These are phyloP conservation scores for Leucoraja erinaceus DNA, from an alignment of 2,113 vertebrate species.

Conservation along the genomic window DNA sequence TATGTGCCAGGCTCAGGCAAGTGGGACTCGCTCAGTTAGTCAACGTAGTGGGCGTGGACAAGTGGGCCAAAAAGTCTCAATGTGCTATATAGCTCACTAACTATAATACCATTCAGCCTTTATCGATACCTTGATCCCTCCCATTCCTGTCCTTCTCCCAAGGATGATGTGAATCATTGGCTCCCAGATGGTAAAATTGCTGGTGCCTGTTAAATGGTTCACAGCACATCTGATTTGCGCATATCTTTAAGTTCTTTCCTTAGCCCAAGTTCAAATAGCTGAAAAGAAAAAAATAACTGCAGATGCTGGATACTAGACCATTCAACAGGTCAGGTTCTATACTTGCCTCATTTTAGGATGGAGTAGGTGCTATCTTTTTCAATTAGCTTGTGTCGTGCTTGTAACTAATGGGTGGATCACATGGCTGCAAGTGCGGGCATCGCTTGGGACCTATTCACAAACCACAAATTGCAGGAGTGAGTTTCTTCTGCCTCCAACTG, in stretches of 20 bases:
- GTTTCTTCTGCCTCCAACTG: not conserved
- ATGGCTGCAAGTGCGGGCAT: not conserved
- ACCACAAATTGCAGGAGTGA: not conserved
- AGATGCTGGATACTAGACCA: too few relatives aligned
- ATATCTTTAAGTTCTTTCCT: not conserved
- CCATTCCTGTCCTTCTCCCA: too few relatives aligned
- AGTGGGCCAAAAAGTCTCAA: too few relatives aligned
- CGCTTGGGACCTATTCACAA: not conserved
- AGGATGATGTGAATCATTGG: not conserved
- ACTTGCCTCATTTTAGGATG: not conserved
- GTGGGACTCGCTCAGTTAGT: too few relatives aligned
- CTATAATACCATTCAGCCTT: not conserved
- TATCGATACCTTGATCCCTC: not conserved
- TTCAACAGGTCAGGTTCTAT: too few relatives aligned
- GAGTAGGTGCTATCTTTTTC: not conserved
- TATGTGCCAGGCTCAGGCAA: too few relatives aligned
- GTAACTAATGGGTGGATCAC: not conserved
- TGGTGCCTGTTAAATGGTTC: not conserved
- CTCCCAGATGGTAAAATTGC: not conserved
- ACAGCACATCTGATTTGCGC: too few relatives aligned
- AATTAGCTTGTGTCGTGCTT: not conserved
- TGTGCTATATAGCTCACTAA: too few relatives aligned
- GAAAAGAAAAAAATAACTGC: too few relatives aligned
- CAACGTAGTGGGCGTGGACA: too few relatives aligned
- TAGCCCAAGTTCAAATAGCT: not conserved